Evolutionary conservation across 2,797 vertebrate genomes (phyloP).

Genomic region (Xyrichtys novacula): DNA sequence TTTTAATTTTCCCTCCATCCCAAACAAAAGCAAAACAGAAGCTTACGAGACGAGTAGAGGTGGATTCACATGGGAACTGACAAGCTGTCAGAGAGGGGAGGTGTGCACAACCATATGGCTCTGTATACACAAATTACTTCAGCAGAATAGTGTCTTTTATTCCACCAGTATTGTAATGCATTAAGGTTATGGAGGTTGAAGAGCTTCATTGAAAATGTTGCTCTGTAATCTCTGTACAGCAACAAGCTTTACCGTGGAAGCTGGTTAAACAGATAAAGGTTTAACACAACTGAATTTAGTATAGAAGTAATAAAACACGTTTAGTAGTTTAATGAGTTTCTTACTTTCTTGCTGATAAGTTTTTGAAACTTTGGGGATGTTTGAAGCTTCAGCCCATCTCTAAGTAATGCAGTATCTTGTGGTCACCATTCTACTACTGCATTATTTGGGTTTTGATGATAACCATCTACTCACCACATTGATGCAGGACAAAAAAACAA

Average conservation of each 20-base stretch:
- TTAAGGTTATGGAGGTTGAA: conserved; percentile 19
- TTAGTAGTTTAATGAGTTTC: too few relatives aligned
- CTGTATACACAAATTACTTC: conserved; percentile 46
- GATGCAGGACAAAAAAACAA: too few relatives aligned
- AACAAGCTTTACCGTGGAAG: not conserved
- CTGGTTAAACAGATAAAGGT: conserved; percentile 14
- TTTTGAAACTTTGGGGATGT: too few relatives aligned
- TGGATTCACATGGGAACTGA: conserved; percentile 35
- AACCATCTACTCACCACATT: too few relatives aligned
- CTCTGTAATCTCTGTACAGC: not conserved
- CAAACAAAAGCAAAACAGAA: conserved; percentile 37
- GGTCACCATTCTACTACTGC: too few relatives aligned
- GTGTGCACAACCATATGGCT: conserved; percentile 53
- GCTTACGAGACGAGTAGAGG: conserved; percentile 37
- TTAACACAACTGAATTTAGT: conserved; percentile 7
- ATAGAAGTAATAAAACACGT: conserved; percentile 3
- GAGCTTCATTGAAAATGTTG: not conserved
- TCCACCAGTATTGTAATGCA: not conserved
- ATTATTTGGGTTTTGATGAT: too few relatives aligned
- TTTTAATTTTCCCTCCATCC: conserved; percentile 19
- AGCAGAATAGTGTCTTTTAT: conserved; percentile 30
- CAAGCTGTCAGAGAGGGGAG: conserved; percentile 29
- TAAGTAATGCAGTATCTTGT: too few relatives aligned
- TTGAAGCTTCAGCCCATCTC: too few relatives aligned
- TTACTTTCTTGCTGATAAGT: too few relatives aligned